Percentiles rank a stretch among this genome's conserved stretches.
These are phyloP conservation scores for Crotalus tigris DNA, from an alignment of 2,113 vertebrate genomes.

Conservation along the genomic window DNA sequence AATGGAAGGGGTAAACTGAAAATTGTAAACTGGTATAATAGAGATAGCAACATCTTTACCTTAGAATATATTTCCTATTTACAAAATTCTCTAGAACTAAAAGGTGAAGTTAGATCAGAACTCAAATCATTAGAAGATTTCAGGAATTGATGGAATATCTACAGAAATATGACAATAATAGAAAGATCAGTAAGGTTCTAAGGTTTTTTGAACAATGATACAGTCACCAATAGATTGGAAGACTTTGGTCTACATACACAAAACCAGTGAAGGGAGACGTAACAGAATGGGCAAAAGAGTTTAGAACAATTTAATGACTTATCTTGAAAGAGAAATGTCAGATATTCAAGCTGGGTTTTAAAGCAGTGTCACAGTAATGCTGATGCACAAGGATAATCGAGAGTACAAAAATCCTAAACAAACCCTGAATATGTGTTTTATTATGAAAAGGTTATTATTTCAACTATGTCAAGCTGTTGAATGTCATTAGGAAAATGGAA, in stretches of 20 bases:
- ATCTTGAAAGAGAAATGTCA: not conserved
- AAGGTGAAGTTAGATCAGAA: not conserved
- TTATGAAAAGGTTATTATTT: not conserved
- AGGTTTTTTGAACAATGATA: not conserved
- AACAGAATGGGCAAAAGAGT: not conserved
- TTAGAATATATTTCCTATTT: not conserved
- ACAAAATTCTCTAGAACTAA: not conserved
- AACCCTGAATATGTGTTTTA: not conserved
- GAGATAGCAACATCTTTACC: not conserved
- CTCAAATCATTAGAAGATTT: not conserved
- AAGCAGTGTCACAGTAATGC: not conserved
- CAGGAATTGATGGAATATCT: not conserved
- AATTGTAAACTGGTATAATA: not conserved
- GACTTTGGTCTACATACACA: not conserved
- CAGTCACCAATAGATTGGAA: not conserved
- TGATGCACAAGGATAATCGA: not conserved
- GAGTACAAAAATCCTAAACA: not conserved
- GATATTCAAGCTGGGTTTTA: not conserved
- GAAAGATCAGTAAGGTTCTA: not conserved
- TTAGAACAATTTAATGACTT: not conserved
- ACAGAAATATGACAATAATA: not conserved
- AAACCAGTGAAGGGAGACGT: not conserved
- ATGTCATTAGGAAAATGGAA: not conserved
- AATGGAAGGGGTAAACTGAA: not conserved
- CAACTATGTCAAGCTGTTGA: not conserved